These are phyloP conservation scores for Amblyornis subalaris DNA, from an alignment of 2,113 vertebrate species.

Conservation along the genomic window DNA sequence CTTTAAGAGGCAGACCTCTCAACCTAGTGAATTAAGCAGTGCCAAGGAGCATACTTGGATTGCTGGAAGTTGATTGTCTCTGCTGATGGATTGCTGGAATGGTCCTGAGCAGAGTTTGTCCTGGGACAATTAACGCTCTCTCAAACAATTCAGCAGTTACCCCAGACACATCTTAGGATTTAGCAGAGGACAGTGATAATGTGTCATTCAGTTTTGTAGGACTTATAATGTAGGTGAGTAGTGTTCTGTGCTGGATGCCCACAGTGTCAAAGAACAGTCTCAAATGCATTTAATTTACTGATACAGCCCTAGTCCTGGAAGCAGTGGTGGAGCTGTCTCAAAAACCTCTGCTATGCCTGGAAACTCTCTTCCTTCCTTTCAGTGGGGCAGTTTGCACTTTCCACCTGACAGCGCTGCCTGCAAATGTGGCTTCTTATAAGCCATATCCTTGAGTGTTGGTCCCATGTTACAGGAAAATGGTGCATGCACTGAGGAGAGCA, in stretches of 20 bases:
- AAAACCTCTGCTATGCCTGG: neutral
- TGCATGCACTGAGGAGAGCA: neutral
- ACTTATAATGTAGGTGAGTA: neutral
- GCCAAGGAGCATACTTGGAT: neutral
- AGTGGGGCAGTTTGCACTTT: neutral
- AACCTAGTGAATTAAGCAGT: neutral
- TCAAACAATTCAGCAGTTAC: neutral
- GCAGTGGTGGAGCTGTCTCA: neutral
- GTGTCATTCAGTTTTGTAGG: neutral
- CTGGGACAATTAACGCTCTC: neutral
- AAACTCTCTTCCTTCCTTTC: neutral
- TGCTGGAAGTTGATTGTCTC: neutral
- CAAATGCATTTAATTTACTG: neutral
- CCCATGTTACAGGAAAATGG: neutral
- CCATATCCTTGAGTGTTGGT: neutral
- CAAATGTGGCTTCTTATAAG: rapidly evolving
- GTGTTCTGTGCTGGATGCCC: neutral
- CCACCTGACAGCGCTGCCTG: neutral
- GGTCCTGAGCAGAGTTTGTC: neutral
- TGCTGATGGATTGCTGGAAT: neutral
- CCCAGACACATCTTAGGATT: neutral
- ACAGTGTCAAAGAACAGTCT: neutral
- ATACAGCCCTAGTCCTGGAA: neutral
- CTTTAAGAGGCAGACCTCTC: neutral
- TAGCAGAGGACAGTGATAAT: neutral